These are phyloP conservation scores for Conchocele bisecta DNA, from an alignment of 2,888 invertebrate genomes.

Conservation along the genomic window DNA sequence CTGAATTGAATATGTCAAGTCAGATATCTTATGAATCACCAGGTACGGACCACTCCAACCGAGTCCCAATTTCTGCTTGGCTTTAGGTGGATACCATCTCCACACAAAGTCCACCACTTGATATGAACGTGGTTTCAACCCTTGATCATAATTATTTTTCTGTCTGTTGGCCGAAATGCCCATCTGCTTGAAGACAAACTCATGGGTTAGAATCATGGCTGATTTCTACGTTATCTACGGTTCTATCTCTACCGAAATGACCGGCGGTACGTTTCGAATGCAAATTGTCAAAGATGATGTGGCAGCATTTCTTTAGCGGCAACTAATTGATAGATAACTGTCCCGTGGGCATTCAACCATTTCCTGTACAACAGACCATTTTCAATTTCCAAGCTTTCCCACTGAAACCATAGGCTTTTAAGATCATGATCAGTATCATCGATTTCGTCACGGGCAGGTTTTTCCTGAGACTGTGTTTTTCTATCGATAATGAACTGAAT, in stretches of 20 bases:
- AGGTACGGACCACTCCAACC: too few species aligned
- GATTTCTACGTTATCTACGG: not conserved
- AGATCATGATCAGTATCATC: not conserved
- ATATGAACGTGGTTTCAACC: too few species aligned
- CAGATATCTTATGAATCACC: too few species aligned
- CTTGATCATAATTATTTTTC: too few species aligned
- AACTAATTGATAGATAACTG: not conserved
- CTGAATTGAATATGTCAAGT: too few species aligned
- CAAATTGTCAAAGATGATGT: not conserved
- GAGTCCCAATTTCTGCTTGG: too few species aligned
- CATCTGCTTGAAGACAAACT: too few species aligned
- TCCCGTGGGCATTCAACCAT: not conserved
- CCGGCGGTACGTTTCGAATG: not conserved
- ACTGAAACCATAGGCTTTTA: slow-evolving; percentile 1
- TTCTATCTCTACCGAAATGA: not conserved
- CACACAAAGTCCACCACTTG: too few species aligned
- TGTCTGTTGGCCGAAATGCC: too few species aligned
- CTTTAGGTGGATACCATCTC: too few species aligned
- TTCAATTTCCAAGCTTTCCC: not conserved
- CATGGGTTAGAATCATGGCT: too few species aligned
- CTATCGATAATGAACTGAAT: not conserved
- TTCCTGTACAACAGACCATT: not conserved
- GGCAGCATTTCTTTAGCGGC: not conserved
- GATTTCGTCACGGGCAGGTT: not conserved
- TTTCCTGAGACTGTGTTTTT: not conserved